These are phyloP conservation scores for Oreochromis grahami DNA, from an alignment of 2,797 vertebrate genomes.

Conservation along the genomic window DNA sequence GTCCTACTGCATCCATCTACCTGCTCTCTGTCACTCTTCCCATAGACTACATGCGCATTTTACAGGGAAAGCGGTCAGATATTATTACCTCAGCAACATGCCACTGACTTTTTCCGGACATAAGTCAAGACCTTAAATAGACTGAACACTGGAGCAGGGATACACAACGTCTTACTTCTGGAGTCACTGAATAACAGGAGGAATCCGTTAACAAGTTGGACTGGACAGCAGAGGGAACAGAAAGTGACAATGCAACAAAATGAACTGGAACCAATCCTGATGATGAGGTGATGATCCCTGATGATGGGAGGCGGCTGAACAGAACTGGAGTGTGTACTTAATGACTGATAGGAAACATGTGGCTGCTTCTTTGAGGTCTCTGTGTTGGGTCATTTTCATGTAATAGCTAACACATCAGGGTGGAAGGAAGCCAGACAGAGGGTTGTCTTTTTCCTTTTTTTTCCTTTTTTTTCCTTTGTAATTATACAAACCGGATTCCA, in stretches of 20 bases:
- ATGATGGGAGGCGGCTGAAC: background rate
- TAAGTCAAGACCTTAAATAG: conserved; percentile 55
- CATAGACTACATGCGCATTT: conserved; percentile 44
- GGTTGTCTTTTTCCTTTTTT: background rate
- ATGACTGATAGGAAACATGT: conserved; percentile 51
- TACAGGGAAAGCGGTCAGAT: conserved; percentile 50
- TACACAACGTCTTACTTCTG: conserved; percentile 15
- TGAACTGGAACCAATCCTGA: background rate
- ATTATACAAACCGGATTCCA: no score
- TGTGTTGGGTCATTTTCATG: conserved; percentile 14
- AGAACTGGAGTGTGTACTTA: conserved; percentile 14
- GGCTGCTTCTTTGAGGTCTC: conserved; percentile 27
- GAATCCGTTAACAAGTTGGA: background rate
- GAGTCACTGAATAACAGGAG: conserved; percentile 20
- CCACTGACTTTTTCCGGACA: conserved; percentile 54
- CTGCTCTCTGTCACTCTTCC: conserved; percentile 18
- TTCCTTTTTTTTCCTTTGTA: background rate
- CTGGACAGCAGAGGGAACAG: background rate
- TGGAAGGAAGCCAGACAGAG: conserved; percentile 5
- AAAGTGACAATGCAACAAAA: conserved; percentile 12
- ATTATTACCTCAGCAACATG: conserved; percentile 61
- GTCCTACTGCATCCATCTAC: conserved; percentile 1
- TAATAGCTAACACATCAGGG: conserved; percentile 14
- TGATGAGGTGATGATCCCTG: conserved; percentile 1
- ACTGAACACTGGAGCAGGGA: conserved; percentile 6